Evolutionary conservation across 1,140 invertebrate genomes (phyloP).

Genomic region (Trachymyrmex septentrionalis): DNA sequence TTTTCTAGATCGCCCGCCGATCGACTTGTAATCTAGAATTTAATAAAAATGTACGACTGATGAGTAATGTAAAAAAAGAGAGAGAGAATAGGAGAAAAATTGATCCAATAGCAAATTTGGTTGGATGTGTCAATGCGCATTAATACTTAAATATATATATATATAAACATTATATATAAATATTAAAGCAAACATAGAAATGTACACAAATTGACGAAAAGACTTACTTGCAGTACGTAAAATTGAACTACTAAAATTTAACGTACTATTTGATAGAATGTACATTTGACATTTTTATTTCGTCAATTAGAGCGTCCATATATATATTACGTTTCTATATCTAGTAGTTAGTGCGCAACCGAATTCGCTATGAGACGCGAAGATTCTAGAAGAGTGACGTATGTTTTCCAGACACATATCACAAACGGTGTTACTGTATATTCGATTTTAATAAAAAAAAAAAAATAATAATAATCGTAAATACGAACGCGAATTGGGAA

Average conservation of each 20-base stretch:
- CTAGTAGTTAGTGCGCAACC: background rate
- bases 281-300: constrained; percentile 18
- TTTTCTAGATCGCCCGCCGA: constrained; percentile 73
- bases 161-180: background rate
- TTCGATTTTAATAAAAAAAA: constrained; percentile 81
- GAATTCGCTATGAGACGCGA: constrained; percentile 26
- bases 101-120: constrained; percentile 42
- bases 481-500: background rate
- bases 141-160: background rate
- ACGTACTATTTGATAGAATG: background rate
- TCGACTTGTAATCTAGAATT: constrained; percentile 64
- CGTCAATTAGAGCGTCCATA: background rate
- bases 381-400: constrained; percentile 70
- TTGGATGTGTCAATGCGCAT: background rate
- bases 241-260: background rate
- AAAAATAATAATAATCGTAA: constrained; percentile 61
- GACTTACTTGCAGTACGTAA: background rate
- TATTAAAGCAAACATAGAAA: background rate
- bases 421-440: constrained; percentile 84
- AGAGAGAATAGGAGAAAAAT: constrained; percentile 7
- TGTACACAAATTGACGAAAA: constrained; percentile 4
- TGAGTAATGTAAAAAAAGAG: background rate
- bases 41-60: constrained; percentile 72
- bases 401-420: constrained; percentile 84
- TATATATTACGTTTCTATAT: constrained; percentile 6